Evolutionary conservation across 1,140 invertebrate species (phyloP).

Genomic region (Heliconius melpomene): DNA sequence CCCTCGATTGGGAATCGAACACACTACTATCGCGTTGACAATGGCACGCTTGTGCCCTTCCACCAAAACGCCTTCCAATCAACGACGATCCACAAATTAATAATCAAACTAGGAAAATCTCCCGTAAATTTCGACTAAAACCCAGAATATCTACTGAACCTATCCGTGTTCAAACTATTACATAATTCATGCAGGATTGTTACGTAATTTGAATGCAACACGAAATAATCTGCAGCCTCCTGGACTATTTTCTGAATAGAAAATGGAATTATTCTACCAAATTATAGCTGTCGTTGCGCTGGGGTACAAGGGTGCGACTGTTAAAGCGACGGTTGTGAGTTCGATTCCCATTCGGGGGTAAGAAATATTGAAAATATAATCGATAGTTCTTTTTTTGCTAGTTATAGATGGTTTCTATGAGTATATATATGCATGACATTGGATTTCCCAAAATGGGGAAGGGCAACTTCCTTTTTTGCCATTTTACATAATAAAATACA

Average conservation of each 20-base stretch:
- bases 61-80: no score
- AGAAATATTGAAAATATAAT: background rate
- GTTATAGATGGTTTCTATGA: no score
- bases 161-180: background rate
- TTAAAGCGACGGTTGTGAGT: background rate
- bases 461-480: no score
- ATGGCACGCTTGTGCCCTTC: no score
- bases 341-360: background rate
- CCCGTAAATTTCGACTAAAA: background rate
- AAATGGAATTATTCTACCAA: background rate
- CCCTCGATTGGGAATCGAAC: no score
- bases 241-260: background rate
- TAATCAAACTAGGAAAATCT: background rate
- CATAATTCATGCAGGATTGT: constrained; percentile 21
- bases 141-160: background rate
- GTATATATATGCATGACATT: no score
- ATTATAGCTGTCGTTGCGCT: background rate
- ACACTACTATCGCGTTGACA: no score
- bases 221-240: constrained; percentile 16
- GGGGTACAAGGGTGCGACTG: no score
- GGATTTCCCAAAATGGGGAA: no score
- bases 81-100: background rate
- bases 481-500: no score
- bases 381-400: no score
- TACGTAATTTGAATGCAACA: constrained; percentile 10